Evolutionary conservation across 2,888 invertebrate genomes (phyloP), one percentile per base, ranked within the genome.

Genomic region (Penaeus monodon): DNA sequence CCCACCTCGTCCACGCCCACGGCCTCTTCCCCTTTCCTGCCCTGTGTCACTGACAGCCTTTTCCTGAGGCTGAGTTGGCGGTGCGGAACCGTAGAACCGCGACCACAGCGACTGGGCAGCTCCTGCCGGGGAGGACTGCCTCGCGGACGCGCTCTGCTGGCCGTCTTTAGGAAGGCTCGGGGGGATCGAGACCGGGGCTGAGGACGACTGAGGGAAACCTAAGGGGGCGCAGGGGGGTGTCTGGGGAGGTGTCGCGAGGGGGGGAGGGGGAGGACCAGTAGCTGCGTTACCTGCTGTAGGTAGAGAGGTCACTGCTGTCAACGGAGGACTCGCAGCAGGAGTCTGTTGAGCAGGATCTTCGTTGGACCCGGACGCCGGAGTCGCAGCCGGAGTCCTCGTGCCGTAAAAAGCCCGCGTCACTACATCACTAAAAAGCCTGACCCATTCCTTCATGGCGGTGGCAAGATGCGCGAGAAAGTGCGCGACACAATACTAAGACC

Each of bases 321-420:
- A 29, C 33, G 29, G 44, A n/a, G 65, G 64, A 65, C 38, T 64
- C 33, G 66, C 33, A 4, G 33, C 38, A 17, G 65, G 65, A 14
- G n/a, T 66, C 29, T 65, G 29, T 27, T 44, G 57, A 57, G 17
- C 57, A 20, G 57, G 57, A 57, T 57, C 57, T 57, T 57, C 57
- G 57, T 17, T 57, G 57, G 57, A 64, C 73, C 76, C 83, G 27
- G 74, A 76, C 12, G n/a, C 24, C 7, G 29, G 63, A 6, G 77
- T 38, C 29, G 77, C 27, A 14, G 76, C 38, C 66, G 76, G 17
- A 33, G 73, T 49, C 44, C 44, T 65, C 66, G 65, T 77, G 27
- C 84, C 84, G 68, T 84, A 84, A n/a, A 84, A 66, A 38, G 84
- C 84, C 57, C 84, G 77, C 29, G 63, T 44, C 66, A 84, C 84